Percentiles rank a stretch among this genome's conserved stretches.
phyloP scores from a whole-genome alignment of 1,140 invertebrate species.

The Ooceraea biroi region DNA sequence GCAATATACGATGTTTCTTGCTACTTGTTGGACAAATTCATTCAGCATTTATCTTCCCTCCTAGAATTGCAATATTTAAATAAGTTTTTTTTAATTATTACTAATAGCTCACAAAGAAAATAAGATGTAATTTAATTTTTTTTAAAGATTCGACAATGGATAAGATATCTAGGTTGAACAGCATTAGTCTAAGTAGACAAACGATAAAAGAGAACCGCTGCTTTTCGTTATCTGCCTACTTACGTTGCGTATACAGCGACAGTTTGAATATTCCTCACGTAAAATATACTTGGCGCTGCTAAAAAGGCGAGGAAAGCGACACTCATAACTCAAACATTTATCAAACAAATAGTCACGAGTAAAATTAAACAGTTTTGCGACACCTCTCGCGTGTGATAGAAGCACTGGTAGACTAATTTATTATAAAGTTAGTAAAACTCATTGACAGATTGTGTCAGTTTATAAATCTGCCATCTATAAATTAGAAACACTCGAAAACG shows the following conservation, averaged over 20 bases:
- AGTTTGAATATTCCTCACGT: slow-evolving; percentile 14
- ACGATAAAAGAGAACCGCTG: slow-evolving; percentile 19
- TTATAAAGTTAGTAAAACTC: slow-evolving; percentile 34
- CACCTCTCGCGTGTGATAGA: not conserved
- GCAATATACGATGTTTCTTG: too few species aligned
- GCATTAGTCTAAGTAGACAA: not conserved
- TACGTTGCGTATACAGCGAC: slow-evolving; percentile 3
- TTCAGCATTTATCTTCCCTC: too few species aligned
- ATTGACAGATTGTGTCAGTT: slow-evolving; percentile 17
- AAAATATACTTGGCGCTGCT: not conserved
- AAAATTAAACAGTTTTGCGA: not conserved
- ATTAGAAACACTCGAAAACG: not conserved
- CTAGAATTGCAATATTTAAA: not conserved
- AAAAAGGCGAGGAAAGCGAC: slow-evolving; percentile 51
- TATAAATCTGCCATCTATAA: slow-evolving; percentile 48
- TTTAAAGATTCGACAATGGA: not conserved
- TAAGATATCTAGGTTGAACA: not conserved
- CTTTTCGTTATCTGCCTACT: slow-evolving; percentile 10
- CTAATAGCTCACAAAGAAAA: too few species aligned
- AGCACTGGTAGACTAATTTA: not conserved
- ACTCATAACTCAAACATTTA: slow-evolving; percentile 41
- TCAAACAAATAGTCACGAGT: slow-evolving; percentile 37
- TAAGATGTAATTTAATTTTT: too few species aligned
- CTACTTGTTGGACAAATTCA: too few species aligned
- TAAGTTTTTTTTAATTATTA: too few species aligned